Base-by-base conservation (phyloP, 2,888 invertebrate genomes). In the Phyto melanocephala region DNA sequence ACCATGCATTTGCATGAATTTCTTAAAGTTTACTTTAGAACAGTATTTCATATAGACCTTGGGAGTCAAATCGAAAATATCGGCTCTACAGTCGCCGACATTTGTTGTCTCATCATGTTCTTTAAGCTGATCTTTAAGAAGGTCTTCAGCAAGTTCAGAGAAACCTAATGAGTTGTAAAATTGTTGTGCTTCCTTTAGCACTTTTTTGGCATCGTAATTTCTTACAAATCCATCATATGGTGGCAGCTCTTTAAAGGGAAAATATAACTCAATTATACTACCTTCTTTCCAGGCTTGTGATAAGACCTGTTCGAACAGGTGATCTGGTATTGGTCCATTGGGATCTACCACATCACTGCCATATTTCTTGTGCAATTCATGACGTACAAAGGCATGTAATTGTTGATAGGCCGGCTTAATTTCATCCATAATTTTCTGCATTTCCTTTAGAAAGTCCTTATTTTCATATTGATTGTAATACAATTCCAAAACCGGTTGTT, bases 311-410 rank as follows among this genome's bases (percentile, higher is more conserved):
- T 95, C 95, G 83, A 95, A 91, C 11, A 96, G 91, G 92, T 96
- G 96, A 17, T 95, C 95, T 0, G 96, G 96, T 72, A 96, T 95
- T 0, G 95, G 95, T 58, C 95, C 95, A 80, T 91, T 93, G 50
- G 93, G 92, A 0, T 93, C 92, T 0, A 94, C 93, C 0, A 94
- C 90, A 20, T 93, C 91, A 8, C 93, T 93, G 1, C 96, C 96
- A 88, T 96, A 96, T 86, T 93, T 93, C 86, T 94, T 92, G 33
- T 93, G 91, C 24, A 97, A 91, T 78, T 94, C 93, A 77, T 93
- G 92, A 82, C 97, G 92, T 1, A 96, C 94, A 86, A 96, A 97
- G 0, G 96, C 95, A 87, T 97, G 97, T 1, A 97, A 91, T 87
- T 96, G 94, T 80, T 94, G 91, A 88, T 97, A 97, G 3, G 97